Base-by-base conservation (phyloP, 1,140 invertebrate genomes). In the Lepidurus apus region DNA sequence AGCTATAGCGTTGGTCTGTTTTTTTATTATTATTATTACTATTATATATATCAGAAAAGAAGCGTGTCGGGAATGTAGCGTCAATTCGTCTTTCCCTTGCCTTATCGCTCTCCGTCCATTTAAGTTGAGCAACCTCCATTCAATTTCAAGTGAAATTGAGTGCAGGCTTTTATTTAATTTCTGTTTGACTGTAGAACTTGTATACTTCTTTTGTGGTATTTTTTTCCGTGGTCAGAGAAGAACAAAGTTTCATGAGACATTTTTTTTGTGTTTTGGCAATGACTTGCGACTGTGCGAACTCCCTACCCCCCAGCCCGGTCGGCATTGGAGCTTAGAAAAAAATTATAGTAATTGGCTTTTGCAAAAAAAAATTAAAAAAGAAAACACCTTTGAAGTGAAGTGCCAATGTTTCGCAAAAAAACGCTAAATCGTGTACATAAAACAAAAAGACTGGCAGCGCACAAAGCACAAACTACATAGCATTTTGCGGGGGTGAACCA, bases 51-150 rank as follows among this genome's bases (percentile, higher is more conserved):
- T 7, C 17, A 17, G 45, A 47, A 65, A 65, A 65, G 53, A 65
- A 65, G n/a, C 13, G n/a, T 65, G 53, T 17, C 53, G 53, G 53
- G 53, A 65, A 65, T 65, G 7, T 65, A 13, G 53, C 53, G 13
- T 65, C 6, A 65, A 65, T 65, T 65, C 53, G 53, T 65, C 53
- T 65, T 65, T 65, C 53, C 53, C 9, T 65, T n/a, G 53, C 53
- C 53, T 65, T 65, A 65, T 65, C 53, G 21, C 53, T 65, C 53
- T 65, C 53, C 53, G 53, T 65, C 53, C 53, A 65, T 65, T 65
- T 65, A 21, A 65, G 53, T 65, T 65, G 53, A 65, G 17, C 17
- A 65, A 9, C 53, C 53, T n/a, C 7, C 17, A 21, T 65, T 65
- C 21, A 65, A 21, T 65, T 65, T 65, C 21, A 65, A 65, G 53